Percentiles rank a stretch among this genome's conserved stretches.
Evolutionary conservation across 92 coral and sea anemone genomes (phyloP).

Genomic region (Actinernus sp.): DNA sequence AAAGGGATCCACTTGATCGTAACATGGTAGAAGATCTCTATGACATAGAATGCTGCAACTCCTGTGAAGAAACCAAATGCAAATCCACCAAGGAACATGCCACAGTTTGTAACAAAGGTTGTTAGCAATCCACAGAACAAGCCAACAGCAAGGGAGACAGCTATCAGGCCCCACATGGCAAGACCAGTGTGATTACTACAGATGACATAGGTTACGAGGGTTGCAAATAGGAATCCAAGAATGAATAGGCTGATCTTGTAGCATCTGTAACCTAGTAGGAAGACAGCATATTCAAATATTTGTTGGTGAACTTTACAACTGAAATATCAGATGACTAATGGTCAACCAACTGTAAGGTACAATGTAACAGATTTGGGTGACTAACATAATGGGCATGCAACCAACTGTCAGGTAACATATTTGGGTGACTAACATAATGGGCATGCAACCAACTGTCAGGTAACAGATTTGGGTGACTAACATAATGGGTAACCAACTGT

Average conservation of each 20-base stretch:
- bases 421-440: too few relatives aligned
- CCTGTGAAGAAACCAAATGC: slow-evolving; percentile 91
- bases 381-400: too few relatives aligned
- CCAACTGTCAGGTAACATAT: too few relatives aligned
- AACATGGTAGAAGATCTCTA: slow-evolving; percentile 70
- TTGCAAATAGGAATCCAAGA: slow-evolving; percentile 84
- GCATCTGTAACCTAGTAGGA: slow-evolving; percentile 82
- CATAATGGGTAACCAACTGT: too few relatives aligned
- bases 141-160: slow-evolving; percentile 90
- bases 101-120: slow-evolving; percentile 86
- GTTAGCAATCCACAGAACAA: slow-evolving; percentile 91
- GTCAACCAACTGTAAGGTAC: too few relatives aligned
- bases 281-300: too few relatives aligned
- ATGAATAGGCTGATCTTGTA: slow-evolving; percentile 86
- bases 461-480: too few relatives aligned
- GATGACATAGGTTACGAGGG: slow-evolving; percentile 86
- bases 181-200: slow-evolving; percentile 80
- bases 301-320: too few relatives aligned
- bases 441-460: too few relatives aligned
- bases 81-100: slow-evolving; percentile 92
- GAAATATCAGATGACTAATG: too few relatives aligned
- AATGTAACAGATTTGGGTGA: too few relatives aligned
- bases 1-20: slow-evolving; percentile 89
- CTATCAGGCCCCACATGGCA: slow-evolving; percentile 80
- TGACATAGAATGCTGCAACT: slow-evolving; percentile 63